A percentile compares a stretch with the other conserved stretches of the same genome.
Evolutionary conservation across 2,888 invertebrate genomes (phyloP).

Genomic region (Parochlus steinenii): DNA sequence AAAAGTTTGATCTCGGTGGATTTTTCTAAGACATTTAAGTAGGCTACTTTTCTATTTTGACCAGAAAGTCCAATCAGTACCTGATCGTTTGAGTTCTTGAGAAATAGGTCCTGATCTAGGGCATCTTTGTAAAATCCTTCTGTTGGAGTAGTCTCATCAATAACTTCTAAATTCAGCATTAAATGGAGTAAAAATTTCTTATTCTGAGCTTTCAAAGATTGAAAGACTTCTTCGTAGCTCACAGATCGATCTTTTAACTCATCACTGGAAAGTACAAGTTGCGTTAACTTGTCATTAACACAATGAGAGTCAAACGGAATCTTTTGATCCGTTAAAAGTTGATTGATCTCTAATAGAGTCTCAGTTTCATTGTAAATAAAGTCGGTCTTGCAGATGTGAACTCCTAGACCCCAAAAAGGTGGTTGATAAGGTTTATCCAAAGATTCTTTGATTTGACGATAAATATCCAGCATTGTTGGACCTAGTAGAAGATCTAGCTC

Average conservation of each 20-base stretch:
- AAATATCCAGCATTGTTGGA: constrained; percentile 3
- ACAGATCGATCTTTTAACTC: not conserved
- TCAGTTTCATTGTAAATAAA: constrained; percentile 4
- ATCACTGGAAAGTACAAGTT: constrained; percentile 4
- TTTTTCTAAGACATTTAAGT: constrained; percentile 9
- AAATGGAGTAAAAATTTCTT: constrained; percentile 10
- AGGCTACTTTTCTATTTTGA: constrained; percentile 6
- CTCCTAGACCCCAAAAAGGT: constrained; percentile 6
- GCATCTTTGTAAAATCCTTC: too few species aligned
- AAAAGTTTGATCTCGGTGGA: constrained; percentile 2
- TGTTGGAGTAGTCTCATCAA: too few species aligned
- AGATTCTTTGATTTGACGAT: constrained; percentile 3
- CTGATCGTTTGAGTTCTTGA: not conserved
- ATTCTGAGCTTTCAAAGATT: constrained; percentile 4
- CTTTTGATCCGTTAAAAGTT: constrained; percentile 1
- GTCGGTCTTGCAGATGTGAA: constrained; percentile 6
- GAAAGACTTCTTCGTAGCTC: not conserved
- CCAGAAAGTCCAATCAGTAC: constrained; percentile 5
- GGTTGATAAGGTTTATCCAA: not conserved
- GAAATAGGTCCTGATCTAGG: constrained; percentile 2
- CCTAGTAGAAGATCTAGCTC: not conserved
- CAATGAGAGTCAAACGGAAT: constrained; percentile 12
- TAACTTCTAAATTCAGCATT: constrained; percentile 1
- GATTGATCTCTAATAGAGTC: constrained; percentile 9
- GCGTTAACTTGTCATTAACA: constrained; percentile 7